Percentiles rank a stretch among this genome's conserved stretches.
Evolutionary conservation across 1,140 invertebrate genomes (phyloP).

Genomic region (Micrasema longulum): DNA sequence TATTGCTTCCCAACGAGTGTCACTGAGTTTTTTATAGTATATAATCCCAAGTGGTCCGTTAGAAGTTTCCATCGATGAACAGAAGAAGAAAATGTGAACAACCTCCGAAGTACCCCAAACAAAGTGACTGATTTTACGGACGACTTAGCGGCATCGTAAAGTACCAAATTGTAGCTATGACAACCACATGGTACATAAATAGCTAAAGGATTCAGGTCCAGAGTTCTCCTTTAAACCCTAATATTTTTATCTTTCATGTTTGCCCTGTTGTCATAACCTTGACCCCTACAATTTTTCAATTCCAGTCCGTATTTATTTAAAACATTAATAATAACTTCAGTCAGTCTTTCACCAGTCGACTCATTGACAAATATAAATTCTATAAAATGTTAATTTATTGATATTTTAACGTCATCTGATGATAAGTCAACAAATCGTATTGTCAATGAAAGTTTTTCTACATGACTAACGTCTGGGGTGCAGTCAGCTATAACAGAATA

Average conservation of each 20-base stretch:
- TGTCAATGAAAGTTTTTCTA: too few species aligned
- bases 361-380: conserved; percentile 53
- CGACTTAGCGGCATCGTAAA: conserved; percentile 14
- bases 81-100: conserved; percentile 53
- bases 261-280: conserved; percentile 56
- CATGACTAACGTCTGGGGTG: too few species aligned
- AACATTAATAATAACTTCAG: conserved; percentile 53
- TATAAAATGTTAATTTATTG: conserved; percentile 55
- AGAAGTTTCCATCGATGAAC: conserved; percentile 55
- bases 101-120: too few species aligned
- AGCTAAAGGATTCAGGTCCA: conserved; percentile 24
- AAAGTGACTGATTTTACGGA: too few species aligned
- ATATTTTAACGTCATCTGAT: too few species aligned
- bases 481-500: too few species aligned
- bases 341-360: too few species aligned
- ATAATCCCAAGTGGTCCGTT: conserved; percentile 44
- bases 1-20: conserved; percentile 9
- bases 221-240: conserved; percentile 55
- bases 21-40: conserved; percentile 6
- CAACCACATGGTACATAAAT: conserved; percentile 43
- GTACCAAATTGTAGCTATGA: conserved; percentile 45
- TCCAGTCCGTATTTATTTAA: conserved; percentile 53
- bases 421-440: too few species aligned
- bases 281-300: conserved; percentile 53
- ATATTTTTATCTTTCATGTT: conserved; percentile 56